phyloP scores from a whole-genome alignment of 2,888 invertebrate species.

The Chironomus riparius region DNA sequence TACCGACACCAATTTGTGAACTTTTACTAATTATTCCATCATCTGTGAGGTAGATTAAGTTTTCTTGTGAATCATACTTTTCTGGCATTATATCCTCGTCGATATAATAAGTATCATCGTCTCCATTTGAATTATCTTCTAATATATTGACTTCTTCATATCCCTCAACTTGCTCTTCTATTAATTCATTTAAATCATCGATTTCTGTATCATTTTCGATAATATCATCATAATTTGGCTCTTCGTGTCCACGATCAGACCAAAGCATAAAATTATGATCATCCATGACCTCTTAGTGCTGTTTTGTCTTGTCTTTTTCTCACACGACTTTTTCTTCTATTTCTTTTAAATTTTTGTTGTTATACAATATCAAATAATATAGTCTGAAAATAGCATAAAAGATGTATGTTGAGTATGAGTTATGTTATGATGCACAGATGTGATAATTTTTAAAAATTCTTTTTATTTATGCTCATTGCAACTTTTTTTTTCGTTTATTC shows the following conservation, averaged over 20 bases:
- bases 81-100: slow-evolving; percentile 30
- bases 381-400: not conserved
- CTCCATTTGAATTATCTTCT: not conserved
- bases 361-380: not conserved
- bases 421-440: too few relatives aligned
- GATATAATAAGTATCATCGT: slow-evolving; percentile 25
- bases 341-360: not conserved
- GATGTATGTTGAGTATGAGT: too few relatives aligned
- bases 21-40: slow-evolving; percentile 37
- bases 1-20: slow-evolving; percentile 34
- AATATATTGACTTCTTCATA: slow-evolving; percentile 18
- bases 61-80: slow-evolving; percentile 38
- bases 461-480: too few relatives aligned
- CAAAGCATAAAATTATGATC: slow-evolving; percentile 18
- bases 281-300: not conserved
- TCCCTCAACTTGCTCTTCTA: slow-evolving; percentile 23
- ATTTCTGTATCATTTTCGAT: slow-evolving; percentile 2
- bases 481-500: too few relatives aligned
- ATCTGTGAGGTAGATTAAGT: slow-evolving; percentile 52
- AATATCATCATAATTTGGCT: slow-evolving; percentile 17
- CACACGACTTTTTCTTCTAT: not conserved
- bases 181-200: slow-evolving; percentile 5
- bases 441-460: too few relatives aligned
- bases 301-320: not conserved
- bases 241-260: not conserved